Evolutionary conservation across 2,888 invertebrate species (phyloP).

Genomic region (Folsomia manolachei): DNA sequence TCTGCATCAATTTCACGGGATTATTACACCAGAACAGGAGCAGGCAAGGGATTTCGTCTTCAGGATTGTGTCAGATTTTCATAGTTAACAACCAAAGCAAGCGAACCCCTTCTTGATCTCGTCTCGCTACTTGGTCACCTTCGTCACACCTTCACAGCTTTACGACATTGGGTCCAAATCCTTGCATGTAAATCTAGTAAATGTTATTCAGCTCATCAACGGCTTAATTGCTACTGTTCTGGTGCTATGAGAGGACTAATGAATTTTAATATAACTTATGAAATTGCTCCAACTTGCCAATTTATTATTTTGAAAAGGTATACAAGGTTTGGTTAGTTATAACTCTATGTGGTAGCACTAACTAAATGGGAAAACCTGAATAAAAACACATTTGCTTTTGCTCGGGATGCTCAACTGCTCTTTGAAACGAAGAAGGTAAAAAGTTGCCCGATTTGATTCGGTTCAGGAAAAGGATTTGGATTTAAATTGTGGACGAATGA

Average conservation of each 20-base stretch:
- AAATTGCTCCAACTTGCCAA: not conserved
- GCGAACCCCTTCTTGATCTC: not conserved
- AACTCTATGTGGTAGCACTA: too few relatives aligned
- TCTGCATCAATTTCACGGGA: constrained; percentile 3
- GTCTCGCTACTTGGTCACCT: not conserved
- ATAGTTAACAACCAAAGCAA: not conserved
- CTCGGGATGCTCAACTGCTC: too few relatives aligned
- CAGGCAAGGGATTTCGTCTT: not conserved
- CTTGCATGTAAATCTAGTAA: not conserved
- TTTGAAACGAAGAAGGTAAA: too few relatives aligned
- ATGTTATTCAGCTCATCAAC: not conserved
- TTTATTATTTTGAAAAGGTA: not conserved
- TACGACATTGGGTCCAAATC: not conserved
- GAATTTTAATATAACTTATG: not conserved
- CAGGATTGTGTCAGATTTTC: not conserved
- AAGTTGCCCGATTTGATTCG: constrained; percentile 39
- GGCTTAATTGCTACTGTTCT: too few relatives aligned
- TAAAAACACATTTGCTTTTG: too few relatives aligned
- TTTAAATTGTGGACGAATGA: not conserved
- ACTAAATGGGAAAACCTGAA: too few relatives aligned
- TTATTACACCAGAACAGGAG: too few relatives aligned
- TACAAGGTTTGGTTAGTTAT: too few relatives aligned
- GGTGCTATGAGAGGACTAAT: too few relatives aligned
- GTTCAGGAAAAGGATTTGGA: constrained; percentile 21
- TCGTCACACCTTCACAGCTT: not conserved